Evolutionary conservation across 2,888 invertebrate species (phyloP), one percentile per base, ranked within the genome.

Genomic region (Tachystola acroxantha): DNA sequence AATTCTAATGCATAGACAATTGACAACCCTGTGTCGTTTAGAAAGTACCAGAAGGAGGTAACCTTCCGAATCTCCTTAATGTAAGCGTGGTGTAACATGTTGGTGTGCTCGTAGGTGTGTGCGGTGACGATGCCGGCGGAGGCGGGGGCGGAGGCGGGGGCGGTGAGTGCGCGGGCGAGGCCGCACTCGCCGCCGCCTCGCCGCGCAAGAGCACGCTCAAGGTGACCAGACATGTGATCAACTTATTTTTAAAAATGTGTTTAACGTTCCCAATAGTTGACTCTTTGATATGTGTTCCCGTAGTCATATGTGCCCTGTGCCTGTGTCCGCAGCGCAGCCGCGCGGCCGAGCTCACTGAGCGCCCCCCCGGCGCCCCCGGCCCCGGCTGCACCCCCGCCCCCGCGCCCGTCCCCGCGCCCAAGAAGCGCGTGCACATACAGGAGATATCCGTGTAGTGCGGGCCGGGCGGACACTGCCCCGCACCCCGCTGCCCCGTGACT

Each of bases 351-450:
- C 59, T 78, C 59, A 75, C 74, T 57, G 82, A 79, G 78, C 70
- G 80, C 48, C 70, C 73, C 47, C 50, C 40, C 48, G 51, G 34
- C 55, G 60, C 60, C 52, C 56, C 45, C 53, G 68, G 53, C 68
- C 81, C 85, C 80, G 68, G 67, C 74, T 61, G 85, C 85, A 53
- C 59, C 78, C 59, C n/a, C n/a, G n/a, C n/a, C n/a, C 51, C 34
- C 55, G 60, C 60, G 52, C 56, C 45, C 53, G 68, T 53, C 68
- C 68, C 58, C 67, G 91, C 91, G 14, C 87, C 92, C 51, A 93
- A 93, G 76, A 94, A 93, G 73, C 89, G 93, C 62, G 93, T 93
- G 41, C 93, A 93, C 77, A 93, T 93, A 54, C 93, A 93, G 75
- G 93, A 94, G 78, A 93, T 93, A 71, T 92, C 93, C 41, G 93